Evolutionary conservation across 1,140 invertebrate genomes (phyloP), one percentile per base, ranked within the genome.

Genomic region (Elymnias hypermnestra): DNA sequence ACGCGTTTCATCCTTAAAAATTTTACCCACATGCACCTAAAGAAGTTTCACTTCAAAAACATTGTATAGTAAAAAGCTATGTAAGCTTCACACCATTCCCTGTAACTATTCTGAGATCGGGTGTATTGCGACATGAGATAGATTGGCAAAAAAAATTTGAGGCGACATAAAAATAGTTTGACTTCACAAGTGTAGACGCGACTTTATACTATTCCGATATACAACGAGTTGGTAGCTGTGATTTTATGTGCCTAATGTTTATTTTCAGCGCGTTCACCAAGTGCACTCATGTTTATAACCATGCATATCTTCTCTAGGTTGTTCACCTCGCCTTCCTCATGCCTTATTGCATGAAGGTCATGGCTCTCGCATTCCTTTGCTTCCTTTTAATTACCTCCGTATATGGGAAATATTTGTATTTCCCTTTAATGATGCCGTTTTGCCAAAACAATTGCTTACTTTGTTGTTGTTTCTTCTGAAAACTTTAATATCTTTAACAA

Each of bases 201-300:
- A 15, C 31, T 33, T 49, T 42, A 19, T 22, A 36, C 8, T 6
- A 17, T 13, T 6, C 22, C 31, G 43, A 45, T 45, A 25, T 37
- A 23, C 46, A 42, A 28, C 46, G 31, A 28, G 29, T 33, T 17
- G 14, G 39, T 18, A 28, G 31, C 47, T 14, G 39, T 37, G 39
- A 42, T 49, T 42, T 42, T 35, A 48, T 48, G 38, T n/a, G 17
- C 7, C 21, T 41, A 40, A 48, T 35, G 38, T 48, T 48, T 48
- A 49, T 49, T 49, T 49, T 49, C 5, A 42, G 47, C 22, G 10
- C 13, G 25, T 46, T 41, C 39, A 33, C 39, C n/a, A 42, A 42
- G 39, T 42, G 46, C 38, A 42, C 17, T 47, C 36, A 4, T 31
- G 25, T 47, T 33, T 23, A 26, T 23, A 23, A 9, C 2, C 17